Percentiles rank a stretch among this genome's conserved stretches.
phyloP scores from a whole-genome alignment of 2,888 invertebrate species.

The Sphinx pinastri region DNA sequence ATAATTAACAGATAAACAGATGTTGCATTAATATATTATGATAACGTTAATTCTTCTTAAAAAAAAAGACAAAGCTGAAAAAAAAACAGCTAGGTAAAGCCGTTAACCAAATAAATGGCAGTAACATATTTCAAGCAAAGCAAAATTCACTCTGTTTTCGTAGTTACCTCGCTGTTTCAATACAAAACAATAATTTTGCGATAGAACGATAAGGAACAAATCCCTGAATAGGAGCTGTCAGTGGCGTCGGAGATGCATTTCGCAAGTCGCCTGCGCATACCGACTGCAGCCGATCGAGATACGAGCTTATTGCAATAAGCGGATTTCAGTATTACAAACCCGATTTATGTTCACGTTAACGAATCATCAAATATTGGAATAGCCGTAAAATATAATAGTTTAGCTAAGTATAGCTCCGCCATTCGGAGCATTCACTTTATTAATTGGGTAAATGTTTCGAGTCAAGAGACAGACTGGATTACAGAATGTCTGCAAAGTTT shows the following conservation, averaged over 20 bases:
- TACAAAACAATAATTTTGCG: neutral
- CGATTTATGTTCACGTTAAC: constrained; percentile 26
- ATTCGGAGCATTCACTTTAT: neutral
- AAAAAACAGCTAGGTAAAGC: too few relatives aligned
- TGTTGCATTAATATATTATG: too few relatives aligned
- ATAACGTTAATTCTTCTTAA: too few relatives aligned
- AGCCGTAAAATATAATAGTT: constrained; percentile 7
- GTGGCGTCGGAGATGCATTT: constrained; percentile 17
- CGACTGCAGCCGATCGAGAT: constrained; percentile 3
- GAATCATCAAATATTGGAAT: constrained; percentile 18
- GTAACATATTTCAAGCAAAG: neutral
- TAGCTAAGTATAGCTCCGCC: neutral
- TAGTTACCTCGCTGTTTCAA: too few relatives aligned
- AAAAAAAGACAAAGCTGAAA: too few relatives aligned
- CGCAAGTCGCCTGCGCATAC: constrained; percentile 24
- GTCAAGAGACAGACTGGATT: neutral
- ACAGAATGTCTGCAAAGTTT: neutral
- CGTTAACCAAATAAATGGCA: neutral
- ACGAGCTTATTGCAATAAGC: constrained; percentile 19
- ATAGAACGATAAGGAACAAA: neutral
- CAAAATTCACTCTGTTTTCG: neutral
- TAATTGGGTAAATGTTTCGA: constrained; percentile 8
- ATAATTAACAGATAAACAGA: neutral
- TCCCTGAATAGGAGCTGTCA: constrained; percentile 5
- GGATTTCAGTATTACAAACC: constrained; percentile 22